Percentiles rank a stretch among this genome's conserved stretches.
Conservation (phyloP, 2,113 vertebrate genomes). For the Amblyopsis rosae region DNA sequence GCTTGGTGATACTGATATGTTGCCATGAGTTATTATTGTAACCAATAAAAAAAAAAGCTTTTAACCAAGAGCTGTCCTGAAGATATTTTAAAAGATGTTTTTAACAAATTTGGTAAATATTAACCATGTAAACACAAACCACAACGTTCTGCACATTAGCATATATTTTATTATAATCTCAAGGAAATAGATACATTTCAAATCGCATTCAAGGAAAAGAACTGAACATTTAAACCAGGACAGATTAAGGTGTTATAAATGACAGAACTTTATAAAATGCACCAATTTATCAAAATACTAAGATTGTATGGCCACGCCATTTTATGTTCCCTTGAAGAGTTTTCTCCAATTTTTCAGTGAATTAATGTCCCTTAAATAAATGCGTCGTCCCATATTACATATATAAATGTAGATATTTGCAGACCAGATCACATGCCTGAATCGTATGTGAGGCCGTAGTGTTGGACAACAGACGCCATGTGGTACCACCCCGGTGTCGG, state of each 20-base stretch:
- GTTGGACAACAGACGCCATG: too few relatives aligned
- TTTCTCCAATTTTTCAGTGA: background rate
- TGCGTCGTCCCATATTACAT: constrained; percentile 5
- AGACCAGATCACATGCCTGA: too few relatives aligned
- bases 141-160: constrained; percentile 6
- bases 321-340: too few relatives aligned
- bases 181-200: constrained; percentile 47
- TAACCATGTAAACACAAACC: background rate
- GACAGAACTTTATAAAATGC: constrained; percentile 59
- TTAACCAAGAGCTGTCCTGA: constrained; percentile 78
- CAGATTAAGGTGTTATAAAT: constrained; percentile 46
- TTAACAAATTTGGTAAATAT: too few relatives aligned
- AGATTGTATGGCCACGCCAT: constrained; percentile 38
- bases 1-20: constrained; percentile 88
- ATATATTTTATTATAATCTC: constrained; percentile 54
- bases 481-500: background rate
- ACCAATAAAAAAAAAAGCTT: constrained; percentile 89
- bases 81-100: background rate
- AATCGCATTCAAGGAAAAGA: constrained; percentile 37
- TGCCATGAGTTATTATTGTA: constrained; percentile 93
- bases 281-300: constrained; percentile 51
- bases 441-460: too few relatives aligned
- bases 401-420: background rate
- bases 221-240: constrained; percentile 9
- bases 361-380: constrained; percentile 6